Evolutionary conservation across 1,140 invertebrate genomes (phyloP).

Genomic region (Tetragnatha versicolor): DNA sequence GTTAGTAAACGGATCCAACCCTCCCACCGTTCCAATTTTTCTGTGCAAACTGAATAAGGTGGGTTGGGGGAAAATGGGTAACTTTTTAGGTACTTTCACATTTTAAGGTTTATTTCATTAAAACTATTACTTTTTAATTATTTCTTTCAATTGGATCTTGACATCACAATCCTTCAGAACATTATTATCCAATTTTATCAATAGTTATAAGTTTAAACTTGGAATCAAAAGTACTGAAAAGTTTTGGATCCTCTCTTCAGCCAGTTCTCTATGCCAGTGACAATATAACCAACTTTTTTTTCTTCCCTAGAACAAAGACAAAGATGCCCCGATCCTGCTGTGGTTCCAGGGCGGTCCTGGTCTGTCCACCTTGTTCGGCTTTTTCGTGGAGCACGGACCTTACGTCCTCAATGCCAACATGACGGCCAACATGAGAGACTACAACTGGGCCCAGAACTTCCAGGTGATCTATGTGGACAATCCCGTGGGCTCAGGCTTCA

Average conservation of each 20-base stretch:
- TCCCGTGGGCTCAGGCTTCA: constrained; percentile 76
- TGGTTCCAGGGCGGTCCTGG: constrained; percentile 90
- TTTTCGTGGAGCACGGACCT: constrained; percentile 85
- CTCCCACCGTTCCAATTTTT: too few relatives aligned
- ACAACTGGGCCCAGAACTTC: constrained; percentile 77
- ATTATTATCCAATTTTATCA: too few relatives aligned
- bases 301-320: constrained; percentile 31
- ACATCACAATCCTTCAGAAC: too few relatives aligned
- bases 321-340: constrained; percentile 73
- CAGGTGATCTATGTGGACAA: constrained; percentile 86
- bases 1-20: too few relatives aligned
- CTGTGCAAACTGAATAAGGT: too few relatives aligned
- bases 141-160: too few relatives aligned
- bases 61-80: too few relatives aligned
- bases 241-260: not conserved
- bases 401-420: constrained; percentile 67
- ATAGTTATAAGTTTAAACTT: not conserved
- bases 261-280: not conserved
- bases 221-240: not conserved
- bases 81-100: too few relatives aligned
- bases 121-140: too few relatives aligned
- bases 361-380: constrained; percentile 77
- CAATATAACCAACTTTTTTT: not conserved
- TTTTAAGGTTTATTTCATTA: too few relatives aligned
- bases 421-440: constrained; percentile 71